Conservation (phyloP, 2,797 vertebrate species). For the Eulemur rubriventer region DNA sequence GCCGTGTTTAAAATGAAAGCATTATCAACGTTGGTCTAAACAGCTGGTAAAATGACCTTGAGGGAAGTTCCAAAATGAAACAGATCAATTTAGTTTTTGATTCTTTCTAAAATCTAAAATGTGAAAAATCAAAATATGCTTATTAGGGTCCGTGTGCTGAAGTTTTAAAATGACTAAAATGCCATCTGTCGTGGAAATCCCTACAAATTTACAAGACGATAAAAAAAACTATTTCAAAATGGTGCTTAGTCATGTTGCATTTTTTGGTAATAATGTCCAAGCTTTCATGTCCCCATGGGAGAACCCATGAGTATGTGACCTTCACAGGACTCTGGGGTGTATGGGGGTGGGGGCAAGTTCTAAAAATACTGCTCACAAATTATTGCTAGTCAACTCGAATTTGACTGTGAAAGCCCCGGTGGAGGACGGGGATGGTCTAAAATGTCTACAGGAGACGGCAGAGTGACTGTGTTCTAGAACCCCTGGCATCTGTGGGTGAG, state of each 20-base stretch:
- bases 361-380: neutral
- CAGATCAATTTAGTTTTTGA: neutral
- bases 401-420: slow-evolving; percentile 52
- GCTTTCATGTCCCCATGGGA: slow-evolving; percentile 11
- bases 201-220: neutral
- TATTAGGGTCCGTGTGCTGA: neutral
- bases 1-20: slow-evolving; percentile 62
- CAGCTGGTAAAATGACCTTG: slow-evolving; percentile 23
- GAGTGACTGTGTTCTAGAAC: neutral
- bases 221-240: neutral
- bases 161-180: slow-evolving; percentile 37
- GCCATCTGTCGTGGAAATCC: neutral
- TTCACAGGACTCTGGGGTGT: slow-evolving; percentile 19
- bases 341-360: too few species aligned
- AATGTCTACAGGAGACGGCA: neutral
- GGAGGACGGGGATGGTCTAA: neutral
- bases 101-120: slow-evolving; percentile 1
- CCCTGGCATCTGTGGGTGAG: slow-evolving; percentile 52
- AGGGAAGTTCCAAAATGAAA: slow-evolving; percentile 32
- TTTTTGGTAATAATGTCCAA: neutral
- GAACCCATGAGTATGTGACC: neutral
- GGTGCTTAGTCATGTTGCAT: neutral
- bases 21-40: neutral
- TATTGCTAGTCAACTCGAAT: neutral
- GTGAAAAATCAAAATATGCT: slow-evolving; percentile 40